A percentile compares a stretch with the other conserved stretches of the same genome.
Evolutionary conservation across 2,113 vertebrate genomes (phyloP).

Genomic region (Arizona elegans): DNA sequence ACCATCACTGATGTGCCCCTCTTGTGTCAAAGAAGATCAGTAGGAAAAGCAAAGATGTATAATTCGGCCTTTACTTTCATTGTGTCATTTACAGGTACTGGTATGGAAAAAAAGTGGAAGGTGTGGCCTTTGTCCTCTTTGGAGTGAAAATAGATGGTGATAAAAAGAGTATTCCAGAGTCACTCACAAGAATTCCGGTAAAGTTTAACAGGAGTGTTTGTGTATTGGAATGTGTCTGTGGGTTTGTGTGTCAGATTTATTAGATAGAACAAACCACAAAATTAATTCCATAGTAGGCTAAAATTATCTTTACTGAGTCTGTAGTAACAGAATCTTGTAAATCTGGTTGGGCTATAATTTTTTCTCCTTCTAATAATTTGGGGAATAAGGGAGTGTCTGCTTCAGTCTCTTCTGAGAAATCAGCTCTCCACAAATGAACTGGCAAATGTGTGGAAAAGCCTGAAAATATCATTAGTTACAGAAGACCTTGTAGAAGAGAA

Average conservation of each 20-base stretch:
- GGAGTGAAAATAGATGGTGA: conserved; percentile 60
- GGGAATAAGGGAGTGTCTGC: background rate
- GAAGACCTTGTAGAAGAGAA: no score
- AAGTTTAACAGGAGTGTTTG: background rate
- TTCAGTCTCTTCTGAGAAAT: background rate
- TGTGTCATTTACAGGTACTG: conserved; percentile 70
- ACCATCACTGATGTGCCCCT: no score
- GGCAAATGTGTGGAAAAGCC: no score
- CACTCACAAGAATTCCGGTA: conserved; percentile 71
- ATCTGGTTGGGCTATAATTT: background rate
- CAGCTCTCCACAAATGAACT: no score
- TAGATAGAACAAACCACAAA: background rate
- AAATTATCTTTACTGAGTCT: background rate
- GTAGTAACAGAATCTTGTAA: background rate
- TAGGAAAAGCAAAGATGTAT: background rate
- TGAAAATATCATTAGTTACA: no score
- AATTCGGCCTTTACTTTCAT: background rate
- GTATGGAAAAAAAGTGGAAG: conserved; percentile 72
- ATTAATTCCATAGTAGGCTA: background rate
- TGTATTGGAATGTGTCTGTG: background rate
- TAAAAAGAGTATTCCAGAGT: conserved; percentile 71
- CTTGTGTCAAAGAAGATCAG: background rate
- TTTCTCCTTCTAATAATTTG: background rate
- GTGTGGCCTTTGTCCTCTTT: conserved; percentile 78
- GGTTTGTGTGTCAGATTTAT: background rate